Evolutionary conservation across 2,113 vertebrate genomes (phyloP).

Genomic region (Phalacrocorax carbo): DNA sequence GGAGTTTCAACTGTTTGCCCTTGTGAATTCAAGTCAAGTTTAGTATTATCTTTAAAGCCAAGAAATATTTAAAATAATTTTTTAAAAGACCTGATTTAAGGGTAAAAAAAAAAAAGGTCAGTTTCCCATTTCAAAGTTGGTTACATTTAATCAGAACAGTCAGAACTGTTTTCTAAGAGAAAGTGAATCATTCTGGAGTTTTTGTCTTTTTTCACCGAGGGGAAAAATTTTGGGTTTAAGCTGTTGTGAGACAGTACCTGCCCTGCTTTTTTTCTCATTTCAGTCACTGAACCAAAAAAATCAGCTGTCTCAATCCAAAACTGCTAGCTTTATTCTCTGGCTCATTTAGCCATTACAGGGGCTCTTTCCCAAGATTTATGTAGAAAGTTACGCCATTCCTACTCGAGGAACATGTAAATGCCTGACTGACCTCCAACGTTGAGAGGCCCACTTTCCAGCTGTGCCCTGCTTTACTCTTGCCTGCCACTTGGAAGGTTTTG

Average conservation of each 20-base stretch:
- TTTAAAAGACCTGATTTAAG: neutral
- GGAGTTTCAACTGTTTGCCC: neutral
- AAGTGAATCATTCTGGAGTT: accelerated
- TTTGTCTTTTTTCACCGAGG: neutral
- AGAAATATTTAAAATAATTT: neutral
- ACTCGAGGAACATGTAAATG: neutral
- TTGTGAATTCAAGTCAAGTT: neutral
- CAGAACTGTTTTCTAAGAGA: neutral
- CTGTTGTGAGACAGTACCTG: neutral
- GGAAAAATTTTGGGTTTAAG: neutral
- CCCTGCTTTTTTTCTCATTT: neutral
- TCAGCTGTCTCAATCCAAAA: neutral
- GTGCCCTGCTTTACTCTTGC: neutral
- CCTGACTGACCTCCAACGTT: neutral
- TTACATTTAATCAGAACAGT: neutral
- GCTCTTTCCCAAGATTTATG: neutral
- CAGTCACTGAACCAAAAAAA: neutral
- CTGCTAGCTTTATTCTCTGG: neutral
- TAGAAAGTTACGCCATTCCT: neutral
- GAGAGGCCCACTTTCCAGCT: neutral
- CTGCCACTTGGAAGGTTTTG: neutral
- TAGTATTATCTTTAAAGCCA: neutral
- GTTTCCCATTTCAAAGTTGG: neutral
- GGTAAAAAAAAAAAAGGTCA: neutral
- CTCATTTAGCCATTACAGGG: neutral